Base-by-base conservation (phyloP, 1,140 invertebrate species). In the Diabrotica undecimpunctata region DNA sequence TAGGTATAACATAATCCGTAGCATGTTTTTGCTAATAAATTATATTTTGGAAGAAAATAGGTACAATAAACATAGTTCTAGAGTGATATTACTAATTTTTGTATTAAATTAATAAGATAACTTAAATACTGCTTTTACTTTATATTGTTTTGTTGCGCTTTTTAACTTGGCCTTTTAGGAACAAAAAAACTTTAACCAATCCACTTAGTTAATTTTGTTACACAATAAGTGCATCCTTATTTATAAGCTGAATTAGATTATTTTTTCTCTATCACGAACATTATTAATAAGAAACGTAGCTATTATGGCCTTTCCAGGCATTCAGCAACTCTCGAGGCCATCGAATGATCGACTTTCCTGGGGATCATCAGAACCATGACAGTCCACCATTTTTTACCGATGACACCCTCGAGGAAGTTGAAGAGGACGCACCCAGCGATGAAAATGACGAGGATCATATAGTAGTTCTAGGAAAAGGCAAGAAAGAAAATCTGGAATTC, bases 301-400 rank as follows among this genome's bases (percentile, higher is more conserved):
- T 84, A 77, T 83, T 89, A 71, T 88, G 86, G 87, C 87, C 86
- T 77, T 88, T 88, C 75, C 88, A 89, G 86, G 84, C 82, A 56
- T 84, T 86, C 66, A 82, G 83, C 62, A 87, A 86, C 70, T 87
- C 86, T 0, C 80, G 77, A 75, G 86, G 83, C 14, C 82, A 83
- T 69, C 81, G 82, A 25, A 78, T 83, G 77, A 77, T 83, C 55
- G 74, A 74, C 41, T 72, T 71, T 14, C 69, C 75, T 13, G 66
- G 62, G 12, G 67, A 74, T 51, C n/a, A 63, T 7, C 14, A 66
- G 6, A 25, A 41, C 35, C 37, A 12, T 37, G 54, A 65, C 39
- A 64, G 54, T n/a, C 12, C 61, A 11, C 58, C 59, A 56, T 13
- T 62, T 2, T 41, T 59, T 12, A 66, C 68, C 52, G 54, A 62